These are phyloP conservation scores for Actinia tenebrosa DNA, from an alignment of 64 coral and sea anemone genomes.

Conservation along the genomic window DNA sequence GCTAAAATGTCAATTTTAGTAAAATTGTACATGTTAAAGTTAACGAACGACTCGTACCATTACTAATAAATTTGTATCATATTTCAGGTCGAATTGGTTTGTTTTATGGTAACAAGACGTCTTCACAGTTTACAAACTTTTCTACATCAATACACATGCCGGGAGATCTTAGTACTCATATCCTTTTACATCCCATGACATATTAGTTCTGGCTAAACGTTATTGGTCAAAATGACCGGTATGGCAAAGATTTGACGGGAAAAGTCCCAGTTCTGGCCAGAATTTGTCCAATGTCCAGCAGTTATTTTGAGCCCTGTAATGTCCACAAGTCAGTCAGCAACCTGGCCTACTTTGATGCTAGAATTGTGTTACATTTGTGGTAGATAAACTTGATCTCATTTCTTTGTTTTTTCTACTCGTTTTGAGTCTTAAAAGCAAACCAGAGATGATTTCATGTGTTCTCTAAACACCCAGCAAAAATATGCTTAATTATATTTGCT, in stretches of 20 bases:
- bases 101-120: constrained; percentile 94
- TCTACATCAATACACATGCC: constrained; percentile 63
- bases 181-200: constrained; percentile 30
- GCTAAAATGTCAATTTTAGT: too few relatives aligned
- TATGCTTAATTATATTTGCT: background rate
- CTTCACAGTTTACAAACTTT: constrained; percentile 81
- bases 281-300: background rate
- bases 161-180: constrained; percentile 69
- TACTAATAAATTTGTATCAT: background rate
- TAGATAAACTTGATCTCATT: background rate
- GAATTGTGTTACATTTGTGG: constrained; percentile 21
- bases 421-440: background rate
- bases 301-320: too few relatives aligned
- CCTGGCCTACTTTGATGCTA: background rate
- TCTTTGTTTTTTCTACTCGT: background rate
- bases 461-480: constrained; percentile 15
- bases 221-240: too few relatives aligned
- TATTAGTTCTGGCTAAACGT: too few relatives aligned
- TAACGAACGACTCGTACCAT: too few relatives aligned
- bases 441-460: constrained; percentile 9
- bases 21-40: too few relatives aligned
- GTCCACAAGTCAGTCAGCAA: constrained; percentile 16
- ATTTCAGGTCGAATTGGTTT: constrained; percentile 67
- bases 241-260: too few relatives aligned
- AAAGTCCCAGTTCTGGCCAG: background rate